Conservation (phyloP, 2,113 vertebrate species). For the Coreoperca whiteheadi region DNA sequence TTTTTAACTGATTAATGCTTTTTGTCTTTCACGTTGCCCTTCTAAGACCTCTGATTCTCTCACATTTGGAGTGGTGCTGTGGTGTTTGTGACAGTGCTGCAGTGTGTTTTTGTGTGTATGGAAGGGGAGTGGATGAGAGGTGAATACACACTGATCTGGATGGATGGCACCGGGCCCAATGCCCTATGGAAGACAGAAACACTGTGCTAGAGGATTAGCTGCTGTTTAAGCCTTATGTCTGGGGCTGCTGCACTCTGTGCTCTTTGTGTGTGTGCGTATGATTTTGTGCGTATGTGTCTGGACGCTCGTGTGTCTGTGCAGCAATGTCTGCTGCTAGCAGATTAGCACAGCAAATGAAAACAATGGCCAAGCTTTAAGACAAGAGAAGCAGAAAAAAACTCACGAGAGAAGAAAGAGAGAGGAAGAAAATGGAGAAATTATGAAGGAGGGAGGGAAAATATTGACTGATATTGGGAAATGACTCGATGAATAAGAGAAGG, state of each 20-base stretch:
- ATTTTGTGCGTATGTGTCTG: background rate
- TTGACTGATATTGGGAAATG: conserved; percentile 47
- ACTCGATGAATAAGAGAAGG: conserved; percentile 32
- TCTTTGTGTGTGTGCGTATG: conserved; percentile 36
- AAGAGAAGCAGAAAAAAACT: conserved; percentile 30
- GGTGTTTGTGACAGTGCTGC: conserved; percentile 21
- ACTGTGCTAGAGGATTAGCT: conserved; percentile 76
- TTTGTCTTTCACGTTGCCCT: conserved; percentile 27
- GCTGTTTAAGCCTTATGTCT: conserved; percentile 70
- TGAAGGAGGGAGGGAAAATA: conserved; percentile 48
- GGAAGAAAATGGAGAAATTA: conserved; percentile 38
- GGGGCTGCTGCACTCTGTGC: conserved; percentile 55
- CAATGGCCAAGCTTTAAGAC: conserved; percentile 69
- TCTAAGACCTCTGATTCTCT: conserved; percentile 33
- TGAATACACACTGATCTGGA: conserved; percentile 62
- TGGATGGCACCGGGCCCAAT: conserved; percentile 66
- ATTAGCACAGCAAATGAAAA: conserved; percentile 75
- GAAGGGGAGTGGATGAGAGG: conserved; percentile 30
- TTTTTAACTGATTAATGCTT: background rate
- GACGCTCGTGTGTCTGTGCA: conserved; percentile 44
- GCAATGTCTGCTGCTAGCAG: conserved; percentile 76
- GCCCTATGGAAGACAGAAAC: conserved; percentile 69
- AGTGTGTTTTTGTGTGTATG: conserved; percentile 24
- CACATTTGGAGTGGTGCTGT: conserved; percentile 30
- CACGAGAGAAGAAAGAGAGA: conserved; percentile 33